These are phyloP conservation scores for Rana temporaria DNA, from an alignment of 2,113 vertebrate genomes.

Conservation along the genomic window DNA sequence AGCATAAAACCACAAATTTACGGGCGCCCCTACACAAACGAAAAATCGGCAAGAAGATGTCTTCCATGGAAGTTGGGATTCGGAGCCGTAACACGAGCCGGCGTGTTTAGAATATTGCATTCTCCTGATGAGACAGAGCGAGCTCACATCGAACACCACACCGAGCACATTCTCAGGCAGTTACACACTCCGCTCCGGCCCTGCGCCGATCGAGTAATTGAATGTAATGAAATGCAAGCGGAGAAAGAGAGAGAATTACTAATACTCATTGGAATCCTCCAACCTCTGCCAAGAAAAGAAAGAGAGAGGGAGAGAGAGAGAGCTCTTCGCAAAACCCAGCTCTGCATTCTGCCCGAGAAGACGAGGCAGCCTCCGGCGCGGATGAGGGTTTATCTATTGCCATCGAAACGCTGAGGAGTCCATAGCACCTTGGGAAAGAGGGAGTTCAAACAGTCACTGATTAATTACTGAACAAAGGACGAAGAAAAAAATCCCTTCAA, in stretches of 20 bases:
- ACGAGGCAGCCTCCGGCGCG: slow-evolving; percentile 17
- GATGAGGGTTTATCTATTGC: slow-evolving; percentile 11
- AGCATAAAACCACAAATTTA: no score
- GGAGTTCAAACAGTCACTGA: neutral
- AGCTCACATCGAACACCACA: neutral
- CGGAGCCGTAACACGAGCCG: neutral
- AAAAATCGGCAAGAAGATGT: neutral
- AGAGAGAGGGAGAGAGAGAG: neutral
- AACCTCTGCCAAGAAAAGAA: slow-evolving; percentile 47
- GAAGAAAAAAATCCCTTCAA: neutral
- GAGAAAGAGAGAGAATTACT: slow-evolving; percentile 45
- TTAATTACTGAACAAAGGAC: neutral
- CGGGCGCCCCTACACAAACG: no score
- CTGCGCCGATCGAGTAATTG: slow-evolving; percentile 45
- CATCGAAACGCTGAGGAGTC: slow-evolving; percentile 17
- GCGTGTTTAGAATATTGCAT: neutral
- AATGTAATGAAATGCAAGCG: slow-evolving; percentile 52
- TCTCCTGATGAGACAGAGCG: neutral
- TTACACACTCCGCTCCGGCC: slow-evolving; percentile 41
- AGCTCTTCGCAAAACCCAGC: slow-evolving; percentile 29
- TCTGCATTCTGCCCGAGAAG: neutral
- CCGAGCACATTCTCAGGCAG: slow-evolving; percentile 33
- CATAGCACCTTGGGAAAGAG: neutral
- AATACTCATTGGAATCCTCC: slow-evolving; percentile 50
- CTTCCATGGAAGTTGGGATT: neutral